These are phyloP conservation scores for Drosophila pseudotakahashii DNA, from an alignment of 2,888 invertebrate genomes.

Conservation along the genomic window DNA sequence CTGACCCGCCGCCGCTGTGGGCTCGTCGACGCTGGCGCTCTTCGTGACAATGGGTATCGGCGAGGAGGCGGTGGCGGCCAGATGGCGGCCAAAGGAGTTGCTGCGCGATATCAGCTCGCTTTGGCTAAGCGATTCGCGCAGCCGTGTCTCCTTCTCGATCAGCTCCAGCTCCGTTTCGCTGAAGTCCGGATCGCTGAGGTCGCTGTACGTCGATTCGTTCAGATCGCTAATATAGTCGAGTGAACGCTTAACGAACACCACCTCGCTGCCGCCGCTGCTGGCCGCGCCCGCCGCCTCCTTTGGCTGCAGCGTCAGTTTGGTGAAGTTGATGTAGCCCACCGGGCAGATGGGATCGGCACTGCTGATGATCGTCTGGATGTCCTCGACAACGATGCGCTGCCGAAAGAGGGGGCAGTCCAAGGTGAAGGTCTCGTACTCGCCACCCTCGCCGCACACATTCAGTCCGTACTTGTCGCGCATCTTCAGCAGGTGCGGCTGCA, in stretches of 20 bases:
- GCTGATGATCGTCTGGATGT: constrained; percentile 93
- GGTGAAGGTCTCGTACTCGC: constrained; percentile 99
- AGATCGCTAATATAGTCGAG: constrained; percentile 87
- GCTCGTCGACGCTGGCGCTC: constrained; percentile 84
- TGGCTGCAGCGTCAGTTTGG: constrained; percentile 91
- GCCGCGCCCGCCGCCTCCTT: constrained; percentile 81
- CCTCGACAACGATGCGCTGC: constrained; percentile 93
- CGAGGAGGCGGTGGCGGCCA: constrained; percentile 78
- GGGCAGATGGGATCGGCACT: constrained; percentile 97
- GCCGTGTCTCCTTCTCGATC: constrained; percentile 85
- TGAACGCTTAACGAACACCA: constrained; percentile 86
- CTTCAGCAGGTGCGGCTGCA: constrained; percentile 93
- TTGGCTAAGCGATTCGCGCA: constrained; percentile 84
- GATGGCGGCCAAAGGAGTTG: constrained; percentile 83
- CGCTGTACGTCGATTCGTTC: constrained; percentile 88
- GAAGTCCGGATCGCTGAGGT: constrained; percentile 87
- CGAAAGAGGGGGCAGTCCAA: constrained; percentile 98
- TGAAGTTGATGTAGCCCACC: constrained; percentile 96
- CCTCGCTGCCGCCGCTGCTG: constrained; percentile 80
- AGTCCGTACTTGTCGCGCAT: constrained; percentile 97
- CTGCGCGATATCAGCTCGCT: constrained; percentile 84
- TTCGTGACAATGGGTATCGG: constrained; percentile 84
- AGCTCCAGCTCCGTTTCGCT: constrained; percentile 87
- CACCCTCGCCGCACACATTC: constrained; percentile 99
- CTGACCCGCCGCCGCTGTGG: constrained; percentile 68